These are phyloP conservation scores for Hylia prasina DNA, from an alignment of 2,113 vertebrate genomes.

Conservation along the genomic window DNA sequence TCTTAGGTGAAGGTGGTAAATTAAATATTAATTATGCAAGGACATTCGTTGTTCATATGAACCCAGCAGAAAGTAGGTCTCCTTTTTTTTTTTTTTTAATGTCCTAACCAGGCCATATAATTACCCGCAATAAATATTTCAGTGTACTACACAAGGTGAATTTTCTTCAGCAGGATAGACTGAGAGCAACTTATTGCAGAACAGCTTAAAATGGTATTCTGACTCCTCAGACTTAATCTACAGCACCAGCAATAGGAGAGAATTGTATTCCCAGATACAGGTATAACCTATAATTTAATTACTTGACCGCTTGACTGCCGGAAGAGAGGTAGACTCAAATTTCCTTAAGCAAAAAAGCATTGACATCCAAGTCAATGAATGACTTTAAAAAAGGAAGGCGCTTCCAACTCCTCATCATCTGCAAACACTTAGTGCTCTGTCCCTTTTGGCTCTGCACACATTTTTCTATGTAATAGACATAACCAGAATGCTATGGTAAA, in stretches of 20 bases:
- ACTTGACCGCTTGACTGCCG: neutral
- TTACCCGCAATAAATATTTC: neutral
- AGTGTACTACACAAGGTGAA: neutral
- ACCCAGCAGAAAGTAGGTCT: neutral
- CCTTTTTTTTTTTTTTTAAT: neutral
- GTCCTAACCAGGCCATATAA: neutral
- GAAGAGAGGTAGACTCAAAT: neutral
- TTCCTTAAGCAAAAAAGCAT: neutral
- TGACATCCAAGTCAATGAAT: neutral
- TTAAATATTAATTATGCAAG: neutral
- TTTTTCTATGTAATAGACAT: neutral
- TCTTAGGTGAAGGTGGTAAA: neutral
- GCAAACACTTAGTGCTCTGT: neutral
- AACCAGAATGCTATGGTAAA: neutral
- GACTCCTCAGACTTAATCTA: neutral
- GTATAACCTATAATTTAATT: neutral
- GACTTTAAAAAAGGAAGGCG: neutral
- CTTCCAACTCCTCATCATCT: neutral
- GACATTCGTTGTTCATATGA: neutral
- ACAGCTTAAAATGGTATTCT: neutral
- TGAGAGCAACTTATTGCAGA: neutral
- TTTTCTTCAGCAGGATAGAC: neutral
- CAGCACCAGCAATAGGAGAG: neutral
- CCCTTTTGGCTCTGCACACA: neutral
- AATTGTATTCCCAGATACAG: neutral